Conservation (phyloP, 2,113 vertebrate genomes). For the Saccopteryx bilineata region DNA sequence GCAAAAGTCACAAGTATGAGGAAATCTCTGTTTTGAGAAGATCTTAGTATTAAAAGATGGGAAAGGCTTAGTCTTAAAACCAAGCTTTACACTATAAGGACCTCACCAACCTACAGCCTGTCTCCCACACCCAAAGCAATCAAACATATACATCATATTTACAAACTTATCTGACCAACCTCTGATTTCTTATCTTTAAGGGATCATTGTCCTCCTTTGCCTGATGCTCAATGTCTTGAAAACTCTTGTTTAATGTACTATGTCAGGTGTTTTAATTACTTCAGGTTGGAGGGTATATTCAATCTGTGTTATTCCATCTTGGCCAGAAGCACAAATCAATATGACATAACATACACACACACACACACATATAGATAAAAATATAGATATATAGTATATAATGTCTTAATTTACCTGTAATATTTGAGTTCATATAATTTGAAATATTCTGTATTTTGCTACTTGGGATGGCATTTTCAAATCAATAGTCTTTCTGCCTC, state of each 20-base stretch:
- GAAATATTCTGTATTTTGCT: neutral
- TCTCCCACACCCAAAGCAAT: too few relatives aligned
- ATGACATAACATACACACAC: neutral
- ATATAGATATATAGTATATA: neutral
- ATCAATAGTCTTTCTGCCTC: slow-evolving; percentile 2
- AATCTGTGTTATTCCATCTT: neutral
- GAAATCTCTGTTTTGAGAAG: too few relatives aligned
- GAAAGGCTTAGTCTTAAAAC: too few relatives aligned
- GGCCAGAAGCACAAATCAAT: neutral
- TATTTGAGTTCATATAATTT: neutral
- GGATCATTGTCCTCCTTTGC: neutral
- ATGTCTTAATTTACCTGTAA: neutral
- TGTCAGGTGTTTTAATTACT: neutral
- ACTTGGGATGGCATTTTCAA: neutral
- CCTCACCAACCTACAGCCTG: too few relatives aligned
- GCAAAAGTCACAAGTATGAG: too few relatives aligned
- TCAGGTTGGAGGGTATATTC: neutral
- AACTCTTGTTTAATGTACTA: neutral
- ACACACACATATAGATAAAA: too few relatives aligned
- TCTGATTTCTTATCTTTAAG: neutral
- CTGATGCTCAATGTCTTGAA: neutral
- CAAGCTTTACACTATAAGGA: too few relatives aligned
- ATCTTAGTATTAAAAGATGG: too few relatives aligned
- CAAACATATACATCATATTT: too few relatives aligned
- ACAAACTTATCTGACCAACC: too few relatives aligned